Percentiles rank a stretch among this genome's conserved stretches.
Conservation (phyloP, 2,888 invertebrate genomes). For the Napeogenes sylphis region DNA sequence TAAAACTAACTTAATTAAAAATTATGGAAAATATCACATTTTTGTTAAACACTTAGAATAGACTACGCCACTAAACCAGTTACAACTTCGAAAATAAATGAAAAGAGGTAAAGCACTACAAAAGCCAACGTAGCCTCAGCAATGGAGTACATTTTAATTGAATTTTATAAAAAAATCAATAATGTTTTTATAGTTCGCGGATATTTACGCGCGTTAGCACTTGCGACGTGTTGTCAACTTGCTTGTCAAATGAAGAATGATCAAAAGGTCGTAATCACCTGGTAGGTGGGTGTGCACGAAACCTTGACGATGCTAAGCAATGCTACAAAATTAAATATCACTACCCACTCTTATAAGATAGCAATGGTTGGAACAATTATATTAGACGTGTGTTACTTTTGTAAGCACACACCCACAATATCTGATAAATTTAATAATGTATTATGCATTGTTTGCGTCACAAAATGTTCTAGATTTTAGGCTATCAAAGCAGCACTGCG, state of each 20-base stretch:
- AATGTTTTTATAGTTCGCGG: conserved; percentile 17
- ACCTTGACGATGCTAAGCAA: conserved; percentile 49
- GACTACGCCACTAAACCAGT: conserved; percentile 63
- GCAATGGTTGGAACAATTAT: conserved; percentile 14
- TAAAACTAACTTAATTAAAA: conserved; percentile 47
- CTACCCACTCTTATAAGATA: conserved; percentile 19
- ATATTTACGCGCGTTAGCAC: conserved; percentile 32
- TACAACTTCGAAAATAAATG: conserved; percentile 69
- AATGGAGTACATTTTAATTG: conserved; percentile 66
- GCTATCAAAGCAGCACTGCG: no score
- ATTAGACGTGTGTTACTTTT: conserved; percentile 18
- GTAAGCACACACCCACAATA: conserved; percentile 35
- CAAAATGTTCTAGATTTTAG: conserved; percentile 25
- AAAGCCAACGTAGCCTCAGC: conserved; percentile 72
- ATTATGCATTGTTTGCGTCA: conserved; percentile 25
- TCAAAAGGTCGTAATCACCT: conserved; percentile 43
- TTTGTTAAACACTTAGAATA: conserved; percentile 39
- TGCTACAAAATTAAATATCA: conserved; percentile 38
- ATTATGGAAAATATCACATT: conserved; percentile 62
- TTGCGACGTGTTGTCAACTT: conserved; percentile 54
- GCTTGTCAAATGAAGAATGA: conserved; percentile 56
- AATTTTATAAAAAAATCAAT: conserved; percentile 27
- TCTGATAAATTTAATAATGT: conserved; percentile 30
- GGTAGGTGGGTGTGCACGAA: conserved; percentile 46
- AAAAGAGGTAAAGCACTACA: conserved; percentile 67